Conservation (phyloP, 1,140 invertebrate genomes). For the Asbolus verrucosus region DNA sequence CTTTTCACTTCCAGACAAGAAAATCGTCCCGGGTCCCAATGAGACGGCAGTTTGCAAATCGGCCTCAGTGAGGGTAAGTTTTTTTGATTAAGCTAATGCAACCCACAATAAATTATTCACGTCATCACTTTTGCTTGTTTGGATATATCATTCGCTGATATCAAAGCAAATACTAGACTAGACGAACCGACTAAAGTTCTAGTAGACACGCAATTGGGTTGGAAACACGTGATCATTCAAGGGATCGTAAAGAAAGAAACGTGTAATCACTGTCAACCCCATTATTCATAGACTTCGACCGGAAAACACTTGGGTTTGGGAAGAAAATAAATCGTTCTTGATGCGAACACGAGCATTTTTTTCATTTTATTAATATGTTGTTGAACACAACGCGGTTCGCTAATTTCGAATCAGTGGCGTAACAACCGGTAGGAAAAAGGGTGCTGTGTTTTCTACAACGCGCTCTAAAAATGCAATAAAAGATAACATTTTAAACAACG, state of each 20-base stretch:
- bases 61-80: slow-evolving; percentile 39
- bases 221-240: slow-evolving; percentile 37
- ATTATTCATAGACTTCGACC: slow-evolving; percentile 1
- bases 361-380: too few species aligned
- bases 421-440: too few species aligned
- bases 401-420: too few species aligned
- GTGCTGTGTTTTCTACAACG: too few species aligned
- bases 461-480: too few species aligned
- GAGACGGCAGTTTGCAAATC: slow-evolving; percentile 22
- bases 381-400: too few species aligned
- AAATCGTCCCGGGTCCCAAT: slow-evolving; percentile 1
- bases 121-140: neutral
- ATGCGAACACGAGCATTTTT: slow-evolving; percentile 10
- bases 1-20: slow-evolving; percentile 37
- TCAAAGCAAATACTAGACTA: slow-evolving; percentile 23
- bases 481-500: too few species aligned
- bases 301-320: slow-evolving; percentile 8
- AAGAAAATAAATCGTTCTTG: slow-evolving; percentile 20
- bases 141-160: neutral
- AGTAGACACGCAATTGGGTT: slow-evolving; percentile 1
- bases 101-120: neutral
- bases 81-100: slow-evolving; percentile 4
- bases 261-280: neutral
- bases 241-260: slow-evolving; percentile 7
- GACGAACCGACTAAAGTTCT: slow-evolving; percentile 11